Percentiles rank a stretch among this genome's conserved stretches.
These are phyloP conservation scores for Lagria hirta DNA, from an alignment of 2,888 invertebrate species.

Conservation along the genomic window DNA sequence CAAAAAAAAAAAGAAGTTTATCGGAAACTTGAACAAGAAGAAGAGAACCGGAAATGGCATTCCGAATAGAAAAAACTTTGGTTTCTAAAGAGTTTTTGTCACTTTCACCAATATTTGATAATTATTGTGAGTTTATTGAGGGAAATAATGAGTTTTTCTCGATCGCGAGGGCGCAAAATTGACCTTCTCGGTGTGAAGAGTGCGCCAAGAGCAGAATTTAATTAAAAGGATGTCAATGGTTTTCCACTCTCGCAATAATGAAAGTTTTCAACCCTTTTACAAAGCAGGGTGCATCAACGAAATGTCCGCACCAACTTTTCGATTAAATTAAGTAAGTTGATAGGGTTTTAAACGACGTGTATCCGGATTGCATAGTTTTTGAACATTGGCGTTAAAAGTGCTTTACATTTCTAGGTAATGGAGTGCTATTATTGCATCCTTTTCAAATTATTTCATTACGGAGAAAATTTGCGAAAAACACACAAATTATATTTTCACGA, in stretches of 20 bases:
- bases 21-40: slow-evolving; percentile 25
- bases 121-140: slow-evolving; percentile 18
- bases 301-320: slow-evolving; percentile 27
- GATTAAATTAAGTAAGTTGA: slow-evolving; percentile 24
- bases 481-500: too few relatives aligned
- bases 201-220: slow-evolving; percentile 37
- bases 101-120: slow-evolving; percentile 7
- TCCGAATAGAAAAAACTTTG: slow-evolving; percentile 28
- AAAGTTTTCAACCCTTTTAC: slow-evolving; percentile 36
- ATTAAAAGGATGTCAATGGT: slow-evolving; percentile 39
- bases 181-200: slow-evolving; percentile 36
- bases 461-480: too few relatives aligned
- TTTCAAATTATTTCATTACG: too few relatives aligned
- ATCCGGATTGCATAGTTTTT: too few relatives aligned
- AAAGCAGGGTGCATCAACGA: slow-evolving; percentile 29
- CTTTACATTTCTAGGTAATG: too few relatives aligned
- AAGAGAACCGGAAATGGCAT: slow-evolving; percentile 31
- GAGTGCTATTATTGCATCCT: too few relatives aligned
- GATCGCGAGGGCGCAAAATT: slow-evolving; percentile 28
- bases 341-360: too few relatives aligned
- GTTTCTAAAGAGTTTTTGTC: slow-evolving; percentile 19
- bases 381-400: too few relatives aligned
- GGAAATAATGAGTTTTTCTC: slow-evolving; percentile 23
- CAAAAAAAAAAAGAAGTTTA: slow-evolving; percentile 28
- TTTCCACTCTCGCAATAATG: slow-evolving; percentile 34